Percentiles rank a stretch among this genome's conserved stretches.
These are phyloP conservation scores for Artibeus lituratus DNA, from an alignment of 2,797 vertebrate genomes.

Conservation along the genomic window DNA sequence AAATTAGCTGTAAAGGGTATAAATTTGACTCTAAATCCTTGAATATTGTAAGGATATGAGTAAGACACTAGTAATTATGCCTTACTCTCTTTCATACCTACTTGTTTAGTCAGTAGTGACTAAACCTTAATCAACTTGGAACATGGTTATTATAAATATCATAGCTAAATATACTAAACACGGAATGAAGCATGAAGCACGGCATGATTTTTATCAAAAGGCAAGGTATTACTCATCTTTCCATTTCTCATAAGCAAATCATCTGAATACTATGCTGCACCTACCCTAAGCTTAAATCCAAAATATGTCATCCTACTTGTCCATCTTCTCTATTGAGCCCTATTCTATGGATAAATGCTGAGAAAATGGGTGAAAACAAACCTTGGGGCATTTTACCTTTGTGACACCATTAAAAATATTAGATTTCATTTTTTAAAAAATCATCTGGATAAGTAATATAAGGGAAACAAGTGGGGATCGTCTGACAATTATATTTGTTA, in stretches of 20 bases:
- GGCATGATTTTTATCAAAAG: constrained; percentile 57
- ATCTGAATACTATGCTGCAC: not conserved
- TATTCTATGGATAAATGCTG: not conserved
- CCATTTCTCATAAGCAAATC: constrained; percentile 31
- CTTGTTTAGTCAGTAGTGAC: constrained; percentile 64
- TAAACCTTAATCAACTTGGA: constrained; percentile 68
- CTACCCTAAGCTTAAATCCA: constrained; percentile 14
- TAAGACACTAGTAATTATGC: constrained; percentile 29
- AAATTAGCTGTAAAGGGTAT: not conserved
- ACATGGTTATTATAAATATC: constrained; percentile 41
- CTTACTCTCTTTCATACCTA: constrained; percentile 33
- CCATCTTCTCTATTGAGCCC: not conserved
- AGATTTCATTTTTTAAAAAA: not conserved
- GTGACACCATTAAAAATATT: not conserved
- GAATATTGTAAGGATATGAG: not conserved
- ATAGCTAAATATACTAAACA: constrained; percentile 36
- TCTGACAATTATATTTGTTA: not conserved
- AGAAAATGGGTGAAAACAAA: not conserved
- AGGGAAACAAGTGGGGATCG: not conserved
- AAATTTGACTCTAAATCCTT: constrained; percentile 4
- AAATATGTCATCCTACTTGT: not conserved
- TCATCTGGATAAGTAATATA: not conserved
- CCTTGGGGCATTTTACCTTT: not conserved
- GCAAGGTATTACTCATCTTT: constrained; percentile 53
- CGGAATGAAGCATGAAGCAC: constrained; percentile 14